Base-by-base conservation (phyloP, 2,888 invertebrate genomes). In the Thelaira solivaga region DNA sequence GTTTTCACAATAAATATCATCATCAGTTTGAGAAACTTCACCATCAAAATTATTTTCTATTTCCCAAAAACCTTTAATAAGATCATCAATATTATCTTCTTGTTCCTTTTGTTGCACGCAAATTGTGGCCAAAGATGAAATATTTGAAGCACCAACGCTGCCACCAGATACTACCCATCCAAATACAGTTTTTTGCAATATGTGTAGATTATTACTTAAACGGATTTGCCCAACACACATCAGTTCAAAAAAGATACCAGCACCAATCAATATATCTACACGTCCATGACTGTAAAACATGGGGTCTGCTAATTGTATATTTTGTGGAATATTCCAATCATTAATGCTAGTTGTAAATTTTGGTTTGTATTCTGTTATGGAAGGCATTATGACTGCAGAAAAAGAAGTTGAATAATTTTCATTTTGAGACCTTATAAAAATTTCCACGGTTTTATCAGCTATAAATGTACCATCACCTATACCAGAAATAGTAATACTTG, bases 191-290 rank as follows among this genome's bases (percentile, higher is more conserved):
- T 80, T 80, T 74, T 82, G 80, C 11, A 81, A 39, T 4, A 74
- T 22, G n/a, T 81, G 80, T 34, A 80, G 45, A 39, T 71, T 69
- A 0, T 57, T 11, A 7, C 20, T 59, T 6, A 81, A 22, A 5
- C 53, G 59, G 36, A 81, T 80, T 64, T 82, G 76, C 4, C 80
- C 81, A 72, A 82, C 75, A 47, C 64, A 80, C 34, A 82, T 55
- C 5, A 81, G 22, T 11, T 81, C 76, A 51, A 71, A 81, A 65
- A 82, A 81, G n/a, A 80, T 8, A 18, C 29, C 57, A 13, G 76
- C 81, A 0, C 82, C 80, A 45, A 82, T 69, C 6, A 81, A 59
- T 6, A 80, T 7, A 29, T 81, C 80, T 18, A 80, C 67, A 3
- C 69, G 75, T 7, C 75, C 73, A 5, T 61, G 49, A 51, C 77